These are phyloP conservation scores for Ophiothrix spiculata DNA, from an alignment of 35 echinoderm and acorn worm species.

Conservation along the genomic window DNA sequence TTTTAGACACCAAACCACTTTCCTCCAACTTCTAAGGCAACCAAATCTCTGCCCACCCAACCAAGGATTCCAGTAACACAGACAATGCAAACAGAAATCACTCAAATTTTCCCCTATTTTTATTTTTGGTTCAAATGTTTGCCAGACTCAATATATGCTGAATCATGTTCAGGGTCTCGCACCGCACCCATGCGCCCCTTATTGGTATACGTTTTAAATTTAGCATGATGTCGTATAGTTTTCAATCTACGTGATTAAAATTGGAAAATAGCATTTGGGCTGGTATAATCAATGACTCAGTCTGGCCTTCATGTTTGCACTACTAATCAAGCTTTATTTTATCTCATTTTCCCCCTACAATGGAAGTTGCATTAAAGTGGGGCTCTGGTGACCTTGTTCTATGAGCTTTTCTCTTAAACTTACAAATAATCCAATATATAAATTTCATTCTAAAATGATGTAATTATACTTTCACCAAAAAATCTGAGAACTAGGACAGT, in stretches of 20 bases:
- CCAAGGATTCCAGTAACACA: no score
- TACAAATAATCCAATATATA: not conserved
- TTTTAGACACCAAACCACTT: no score
- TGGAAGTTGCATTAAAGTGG: not conserved
- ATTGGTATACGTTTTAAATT: no score
- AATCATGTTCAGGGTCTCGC: conserved; percentile 2
- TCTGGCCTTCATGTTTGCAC: not conserved
- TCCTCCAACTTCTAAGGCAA: no score
- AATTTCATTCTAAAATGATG: not conserved
- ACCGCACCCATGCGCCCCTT: not conserved
- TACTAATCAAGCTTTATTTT: not conserved
- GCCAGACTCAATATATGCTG: conserved; percentile 5
- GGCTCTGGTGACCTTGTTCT: not conserved
- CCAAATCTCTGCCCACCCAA: no score
- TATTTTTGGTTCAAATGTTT: conserved; percentile 2
- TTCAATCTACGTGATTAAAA: conserved; percentile 12
- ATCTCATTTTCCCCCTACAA: not conserved
- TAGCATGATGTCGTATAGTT: not conserved
- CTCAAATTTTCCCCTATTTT: no score
- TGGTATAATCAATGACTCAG: conserved; percentile 2
- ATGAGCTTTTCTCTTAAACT: no score
- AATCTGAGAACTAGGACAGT: no score
- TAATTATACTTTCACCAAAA: not conserved
- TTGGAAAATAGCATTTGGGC: not conserved
- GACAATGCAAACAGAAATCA: no score